Evolutionary conservation across 2,888 invertebrate genomes (phyloP).

Genomic region (Leptogaster cylindrica): DNA sequence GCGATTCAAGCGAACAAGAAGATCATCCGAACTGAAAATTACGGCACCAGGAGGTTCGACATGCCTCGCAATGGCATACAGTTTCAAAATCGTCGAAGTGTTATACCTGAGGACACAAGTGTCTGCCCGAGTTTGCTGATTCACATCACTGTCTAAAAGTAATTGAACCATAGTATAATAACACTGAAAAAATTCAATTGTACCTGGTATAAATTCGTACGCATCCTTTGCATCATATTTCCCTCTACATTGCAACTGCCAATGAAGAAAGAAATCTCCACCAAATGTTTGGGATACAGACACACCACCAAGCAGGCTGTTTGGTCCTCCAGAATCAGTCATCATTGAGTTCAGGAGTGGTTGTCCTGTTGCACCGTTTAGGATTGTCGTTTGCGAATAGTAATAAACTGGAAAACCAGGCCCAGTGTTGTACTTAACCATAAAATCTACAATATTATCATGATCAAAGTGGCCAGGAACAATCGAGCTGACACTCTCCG

Average conservation of each 20-base stretch:
- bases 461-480: slow-evolving; percentile 80
- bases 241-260: slow-evolving; percentile 70
- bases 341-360: slow-evolving; percentile 59
- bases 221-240: slow-evolving; percentile 63
- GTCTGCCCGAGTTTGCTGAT: slow-evolving; percentile 64
- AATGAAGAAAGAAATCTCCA: slow-evolving; percentile 79
- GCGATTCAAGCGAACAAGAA: slow-evolving; percentile 59
- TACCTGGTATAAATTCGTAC: slow-evolving; percentile 64
- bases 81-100: slow-evolving; percentile 69
- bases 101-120: slow-evolving; percentile 75
- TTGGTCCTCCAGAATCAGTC: slow-evolving; percentile 61
- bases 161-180: background rate
- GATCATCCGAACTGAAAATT: slow-evolving; percentile 71
- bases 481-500: slow-evolving; percentile 77
- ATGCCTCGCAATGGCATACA: slow-evolving; percentile 69
- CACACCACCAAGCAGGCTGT: slow-evolving; percentile 59
- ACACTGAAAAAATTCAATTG: background rate
- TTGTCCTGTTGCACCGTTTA: slow-evolving; percentile 57
- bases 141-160: slow-evolving; percentile 60
- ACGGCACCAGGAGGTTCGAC: slow-evolving; percentile 73
- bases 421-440: slow-evolving; percentile 72
- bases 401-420: slow-evolving; percentile 77
- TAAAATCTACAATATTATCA: slow-evolving; percentile 78
- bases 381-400: slow-evolving; percentile 67
- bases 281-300: slow-evolving; percentile 65